phyloP scores from a whole-genome alignment of 1,140 invertebrate species.

The Magallana ariakensis region DNA sequence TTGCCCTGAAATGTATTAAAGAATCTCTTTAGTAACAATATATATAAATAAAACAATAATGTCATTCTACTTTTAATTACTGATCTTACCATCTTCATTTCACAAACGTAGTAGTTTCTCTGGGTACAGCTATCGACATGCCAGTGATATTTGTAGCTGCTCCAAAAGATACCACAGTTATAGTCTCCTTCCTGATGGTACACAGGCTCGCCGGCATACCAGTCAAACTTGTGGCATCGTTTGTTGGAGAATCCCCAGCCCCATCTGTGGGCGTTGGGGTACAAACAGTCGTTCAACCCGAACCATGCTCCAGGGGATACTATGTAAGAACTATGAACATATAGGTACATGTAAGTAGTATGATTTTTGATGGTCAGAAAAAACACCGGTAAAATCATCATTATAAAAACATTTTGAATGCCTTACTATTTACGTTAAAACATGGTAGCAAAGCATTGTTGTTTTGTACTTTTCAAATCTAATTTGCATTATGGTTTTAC shows the following conservation, averaged over 20 bases:
- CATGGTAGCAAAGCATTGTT: too few relatives aligned
- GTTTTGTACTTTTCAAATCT: too few relatives aligned
- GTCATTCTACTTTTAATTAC: background rate
- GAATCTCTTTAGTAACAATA: background rate
- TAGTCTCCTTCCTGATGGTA: background rate
- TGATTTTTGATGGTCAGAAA: too few relatives aligned
- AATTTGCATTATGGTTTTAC: too few relatives aligned
- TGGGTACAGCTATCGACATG: constrained; percentile 10
- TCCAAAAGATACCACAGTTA: constrained; percentile 21
- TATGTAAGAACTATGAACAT: too few relatives aligned
- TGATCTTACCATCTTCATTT: constrained; percentile 9
- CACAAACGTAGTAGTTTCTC: constrained; percentile 34
- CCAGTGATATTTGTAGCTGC: constrained; percentile 32
- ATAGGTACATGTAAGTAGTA: too few relatives aligned
- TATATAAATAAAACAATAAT: background rate
- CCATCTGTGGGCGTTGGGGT: constrained; percentile 33
- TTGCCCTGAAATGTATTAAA: constrained; percentile 16
- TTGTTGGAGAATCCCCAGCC: constrained; percentile 33
- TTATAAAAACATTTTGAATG: too few relatives aligned
- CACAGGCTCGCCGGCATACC: constrained; percentile 1
- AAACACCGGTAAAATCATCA: too few relatives aligned
- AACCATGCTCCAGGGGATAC: constrained; percentile 27
- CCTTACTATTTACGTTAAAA: too few relatives aligned
- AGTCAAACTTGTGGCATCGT: constrained; percentile 33
- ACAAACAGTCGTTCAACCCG: constrained; percentile 33